phyloP scores from a whole-genome alignment of 2,888 invertebrate species.

The Hemicrepidius hirtus region DNA sequence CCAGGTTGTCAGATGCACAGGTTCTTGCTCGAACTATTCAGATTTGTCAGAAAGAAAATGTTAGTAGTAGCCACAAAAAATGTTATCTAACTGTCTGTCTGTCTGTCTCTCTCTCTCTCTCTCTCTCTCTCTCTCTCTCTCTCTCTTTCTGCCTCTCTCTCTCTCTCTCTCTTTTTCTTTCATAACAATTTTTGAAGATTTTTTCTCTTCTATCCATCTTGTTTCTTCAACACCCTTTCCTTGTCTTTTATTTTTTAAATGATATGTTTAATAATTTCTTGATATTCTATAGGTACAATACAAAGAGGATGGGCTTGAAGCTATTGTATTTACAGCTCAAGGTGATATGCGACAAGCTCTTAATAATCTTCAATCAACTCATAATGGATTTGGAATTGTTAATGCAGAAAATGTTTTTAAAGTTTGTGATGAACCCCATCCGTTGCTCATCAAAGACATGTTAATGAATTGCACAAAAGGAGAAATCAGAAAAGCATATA shows the following conservation, averaged over 20 bases:
- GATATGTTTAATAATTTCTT: neutral
- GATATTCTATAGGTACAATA: conserved; percentile 78
- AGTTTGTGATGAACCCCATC: conserved; percentile 99
- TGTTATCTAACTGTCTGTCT: too few relatives aligned
- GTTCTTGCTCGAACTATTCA: conserved; percentile 87
- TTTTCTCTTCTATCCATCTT: too few relatives aligned
- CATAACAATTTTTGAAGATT: too few relatives aligned
- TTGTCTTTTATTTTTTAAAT: too few relatives aligned
- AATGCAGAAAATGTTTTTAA: conserved; percentile 96
- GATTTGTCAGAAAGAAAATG: conserved; percentile 84
- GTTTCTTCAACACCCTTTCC: too few relatives aligned
- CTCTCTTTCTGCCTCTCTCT: too few relatives aligned
- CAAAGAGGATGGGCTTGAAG: conserved; percentile 94
- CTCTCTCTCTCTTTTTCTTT: too few relatives aligned
- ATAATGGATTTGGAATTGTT: conserved; percentile 94
- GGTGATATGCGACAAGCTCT: conserved; percentile 98
- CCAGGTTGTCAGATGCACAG: conserved; percentile 92
- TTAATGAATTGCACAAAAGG: conserved; percentile 86
- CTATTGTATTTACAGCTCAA: conserved; percentile 98
- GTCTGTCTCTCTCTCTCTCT: too few relatives aligned
- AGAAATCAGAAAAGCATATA: conserved; percentile 90
- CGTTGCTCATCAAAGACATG: conserved; percentile 94
- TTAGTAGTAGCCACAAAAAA: conserved; percentile 71
- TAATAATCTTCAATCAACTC: conserved; percentile 97
- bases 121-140: too few relatives aligned